Percentiles rank a stretch among this genome's conserved stretches.
Conservation (phyloP, 2,797 vertebrate species). For the Anguilla megastoma region DNA sequence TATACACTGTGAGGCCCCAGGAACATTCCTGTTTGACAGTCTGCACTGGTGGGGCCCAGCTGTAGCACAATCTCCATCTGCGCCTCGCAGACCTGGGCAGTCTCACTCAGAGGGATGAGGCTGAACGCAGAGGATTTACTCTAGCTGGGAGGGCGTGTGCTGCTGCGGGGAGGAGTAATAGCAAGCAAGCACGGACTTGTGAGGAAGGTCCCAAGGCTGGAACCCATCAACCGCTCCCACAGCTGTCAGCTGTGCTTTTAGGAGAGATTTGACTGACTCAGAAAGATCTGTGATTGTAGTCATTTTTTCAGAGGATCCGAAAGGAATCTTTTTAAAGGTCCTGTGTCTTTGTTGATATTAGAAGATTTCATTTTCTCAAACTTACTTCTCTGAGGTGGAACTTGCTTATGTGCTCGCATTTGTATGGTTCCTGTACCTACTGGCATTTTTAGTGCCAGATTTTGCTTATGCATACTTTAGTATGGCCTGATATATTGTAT, state of each 20-base stretch:
- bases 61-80: slow-evolving; percentile 55
- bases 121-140: slow-evolving; percentile 18
- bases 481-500: not conserved
- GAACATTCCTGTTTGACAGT: slow-evolving; percentile 17
- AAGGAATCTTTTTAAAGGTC: not conserved
- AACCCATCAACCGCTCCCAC: slow-evolving; percentile 47
- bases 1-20: slow-evolving; percentile 12
- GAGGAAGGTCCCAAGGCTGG: slow-evolving; percentile 39
- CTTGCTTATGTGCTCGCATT: not conserved
- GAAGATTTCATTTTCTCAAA: not conserved
- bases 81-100: slow-evolving; percentile 56
- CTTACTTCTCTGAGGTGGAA: not conserved
- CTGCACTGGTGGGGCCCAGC: not conserved
- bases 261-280: slow-evolving; percentile 17
- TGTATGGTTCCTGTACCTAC: not conserved
- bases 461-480: not conserved
- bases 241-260: slow-evolving; percentile 17
- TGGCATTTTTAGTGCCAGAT: not conserved
- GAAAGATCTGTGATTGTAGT: not conserved
- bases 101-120: slow-evolving; percentile 21
- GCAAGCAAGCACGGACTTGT: slow-evolving; percentile 51
- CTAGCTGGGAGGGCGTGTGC: slow-evolving; percentile 30
- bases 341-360: not conserved
- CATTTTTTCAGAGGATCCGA: not conserved
- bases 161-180: slow-evolving; percentile 42